Evolutionary conservation across 2,797 vertebrate genomes (phyloP), one percentile per base, ranked within the genome.

Genomic region (Acrossocheilus wenchowensis): DNA sequence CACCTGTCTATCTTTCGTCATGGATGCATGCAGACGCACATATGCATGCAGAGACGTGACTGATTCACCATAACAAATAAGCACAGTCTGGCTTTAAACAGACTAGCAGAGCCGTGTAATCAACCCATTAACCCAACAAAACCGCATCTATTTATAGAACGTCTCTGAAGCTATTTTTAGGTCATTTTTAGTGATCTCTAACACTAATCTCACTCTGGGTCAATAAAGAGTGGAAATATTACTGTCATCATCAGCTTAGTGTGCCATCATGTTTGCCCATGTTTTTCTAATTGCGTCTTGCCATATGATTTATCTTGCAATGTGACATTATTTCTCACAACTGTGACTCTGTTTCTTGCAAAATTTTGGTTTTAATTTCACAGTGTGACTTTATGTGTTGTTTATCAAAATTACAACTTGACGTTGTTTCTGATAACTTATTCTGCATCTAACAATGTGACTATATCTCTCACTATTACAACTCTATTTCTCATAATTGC

Each of bases 1-100:
- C 88, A 90, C 88, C 86, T 87, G 90, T 88, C 88, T 85, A 57
- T 88, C 87, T 84, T 78, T 79, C 54, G 62, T 87, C 83, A 88
- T 64, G 86, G 77, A 87, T 7, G 62, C 75, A 78, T 77, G n/a
- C 62, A 78, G 73, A 41, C 66, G 39, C 45, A 68, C 74, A 82
- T 50, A 84, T 68, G 52, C n/a, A 68, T 79, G 62, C 30, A 41
- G 45, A 85, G 50, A 68, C 19, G 50, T 5, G 8, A 34, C 34
- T 21, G 43, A 86, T 68, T 60, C 71, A 48, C 9, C 69, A 54
- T 74, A 74, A 74, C 36, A 82, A 36, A 68, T 48, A 60, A 62
- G 48, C 41, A 54, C 12, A n/a, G 12, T 72, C 50, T 72, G 41
- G 30, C 43, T 80, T 69, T 26, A 78, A 23, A 15, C 57, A 77